These are phyloP conservation scores for Andrena bicolor DNA, from an alignment of 2,888 invertebrate species.

Conservation along the genomic window DNA sequence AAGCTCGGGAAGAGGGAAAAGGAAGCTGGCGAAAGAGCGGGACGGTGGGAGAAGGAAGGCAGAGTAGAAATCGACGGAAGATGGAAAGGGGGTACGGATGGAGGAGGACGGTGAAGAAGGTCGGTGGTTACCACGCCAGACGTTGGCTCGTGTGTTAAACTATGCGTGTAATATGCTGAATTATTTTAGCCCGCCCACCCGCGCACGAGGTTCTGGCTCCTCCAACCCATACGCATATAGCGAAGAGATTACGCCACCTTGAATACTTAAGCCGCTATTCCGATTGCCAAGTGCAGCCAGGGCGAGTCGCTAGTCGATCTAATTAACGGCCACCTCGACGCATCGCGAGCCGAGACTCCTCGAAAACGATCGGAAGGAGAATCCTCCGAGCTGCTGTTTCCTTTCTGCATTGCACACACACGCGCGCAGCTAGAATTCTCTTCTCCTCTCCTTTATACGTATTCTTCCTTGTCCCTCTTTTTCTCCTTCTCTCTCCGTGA, in stretches of 20 bases:
- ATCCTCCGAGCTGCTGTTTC: slow-evolving; percentile 5
- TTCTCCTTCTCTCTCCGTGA: neutral
- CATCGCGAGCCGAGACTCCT: slow-evolving; percentile 50
- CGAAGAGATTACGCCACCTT: slow-evolving; percentile 57
- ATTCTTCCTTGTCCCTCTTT: neutral
- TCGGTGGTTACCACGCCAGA: slow-evolving; percentile 55
- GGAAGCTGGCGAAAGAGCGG: neutral
- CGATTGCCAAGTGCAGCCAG: slow-evolving; percentile 53
- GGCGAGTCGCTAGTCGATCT: slow-evolving; percentile 54
- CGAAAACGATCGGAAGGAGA: slow-evolving; percentile 32
- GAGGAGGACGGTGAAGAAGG: slow-evolving; percentile 53
- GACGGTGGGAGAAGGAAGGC: neutral
- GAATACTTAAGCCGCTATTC: slow-evolving; percentile 55
- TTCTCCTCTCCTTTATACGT: neutral
- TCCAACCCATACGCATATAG: slow-evolving; percentile 29
- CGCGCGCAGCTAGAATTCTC: neutral
- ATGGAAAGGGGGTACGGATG: slow-evolving; percentile 29
- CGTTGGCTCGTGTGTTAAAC: slow-evolving; percentile 70
- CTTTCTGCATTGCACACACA: slow-evolving; percentile 26
- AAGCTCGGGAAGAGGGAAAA: slow-evolving; percentile 30
- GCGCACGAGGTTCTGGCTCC: slow-evolving; percentile 9
- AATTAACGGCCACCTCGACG: slow-evolving; percentile 59
- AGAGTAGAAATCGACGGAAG: slow-evolving; percentile 22
- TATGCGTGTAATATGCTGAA: slow-evolving; percentile 76
- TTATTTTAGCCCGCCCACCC: slow-evolving; percentile 67